Evolutionary conservation across 2,888 invertebrate species (phyloP), one percentile per base, ranked within the genome.

Genomic region (Celastrina argiolus): DNA sequence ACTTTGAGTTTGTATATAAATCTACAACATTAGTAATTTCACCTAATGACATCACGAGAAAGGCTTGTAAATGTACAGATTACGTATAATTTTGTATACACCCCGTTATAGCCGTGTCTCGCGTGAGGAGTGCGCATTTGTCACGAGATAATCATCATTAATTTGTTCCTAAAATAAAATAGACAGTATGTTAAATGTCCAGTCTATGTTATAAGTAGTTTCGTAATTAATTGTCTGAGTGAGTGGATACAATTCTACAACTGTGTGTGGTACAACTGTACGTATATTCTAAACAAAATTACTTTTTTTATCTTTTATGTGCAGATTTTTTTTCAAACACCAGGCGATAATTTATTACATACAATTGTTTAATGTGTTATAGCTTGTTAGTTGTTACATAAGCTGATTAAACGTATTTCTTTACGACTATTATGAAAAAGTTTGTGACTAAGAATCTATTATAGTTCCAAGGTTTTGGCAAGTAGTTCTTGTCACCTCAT

Each of bases 381-480:
- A 16, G 45, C 18, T 45, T 18, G 18, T 45, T 1, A 36, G 36
- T 12, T 22, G 4, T 26, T 51, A 26, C 51, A 51, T 64, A 34
- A 51, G 14, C 22, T 28, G 12, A 18, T 26, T 14, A 12, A 34
- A 14, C 16, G 10, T 36, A 16, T 41, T 67, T 68, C 67, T 69
- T 69, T 64, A 63, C 65, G 56, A 67, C 63, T 68, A 67, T 69
- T 70, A 63, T 45, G 56, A 68, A 58, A 66, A 66, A 66, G 65
- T 66, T 65, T 67, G 66, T 69, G 70, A 71, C 66, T 69, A 66
- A 70, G 65, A 65, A 5, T 63, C 72, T 58, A 58, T 56, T 56
- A 56, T 26, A 67, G 67, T 68, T 69, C 65, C 74, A 74, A 74
- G 74, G 74, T 74, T 70, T 74, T 74, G 74, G 74, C 74, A 73